Evolutionary conservation across 2,888 invertebrate genomes (phyloP).

Genomic region (Metallyticus violacea): DNA sequence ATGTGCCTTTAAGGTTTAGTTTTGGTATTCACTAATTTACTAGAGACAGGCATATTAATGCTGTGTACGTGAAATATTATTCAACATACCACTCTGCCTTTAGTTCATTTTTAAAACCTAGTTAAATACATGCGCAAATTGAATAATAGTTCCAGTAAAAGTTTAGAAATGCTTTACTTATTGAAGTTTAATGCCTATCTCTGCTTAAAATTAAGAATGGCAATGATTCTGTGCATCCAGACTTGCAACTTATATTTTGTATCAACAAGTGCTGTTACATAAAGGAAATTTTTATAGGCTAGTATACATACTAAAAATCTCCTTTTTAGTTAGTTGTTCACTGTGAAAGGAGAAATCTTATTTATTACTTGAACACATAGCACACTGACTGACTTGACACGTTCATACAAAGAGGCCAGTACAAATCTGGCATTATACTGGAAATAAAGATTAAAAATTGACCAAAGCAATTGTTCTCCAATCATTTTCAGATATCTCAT

Average conservation of each 20-base stretch:
- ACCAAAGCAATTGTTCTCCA: background rate
- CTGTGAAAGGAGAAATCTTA: background rate
- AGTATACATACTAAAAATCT: conserved; percentile 21
- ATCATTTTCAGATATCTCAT: background rate
- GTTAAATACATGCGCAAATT: background rate
- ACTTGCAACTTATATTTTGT: background rate
- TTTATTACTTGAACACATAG: conserved; percentile 26
- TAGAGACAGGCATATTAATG: background rate
- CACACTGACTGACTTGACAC: conserved; percentile 27
- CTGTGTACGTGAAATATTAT: too few relatives aligned
- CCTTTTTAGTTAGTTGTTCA: background rate
- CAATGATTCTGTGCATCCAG: background rate
- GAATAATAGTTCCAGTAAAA: background rate
- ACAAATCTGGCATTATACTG: conserved; percentile 16
- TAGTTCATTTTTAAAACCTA: background rate
- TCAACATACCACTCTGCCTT: background rate
- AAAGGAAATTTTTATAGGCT: conserved; percentile 19
- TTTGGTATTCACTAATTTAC: background rate
- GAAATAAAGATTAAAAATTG: background rate
- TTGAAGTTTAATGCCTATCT: background rate
- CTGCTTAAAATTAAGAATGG: background rate
- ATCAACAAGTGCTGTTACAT: conserved; percentile 18
- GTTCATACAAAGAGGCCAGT: conserved; percentile 16
- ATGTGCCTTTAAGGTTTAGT: background rate
- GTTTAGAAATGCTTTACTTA: background rate